Percentiles rank a stretch among this genome's conserved stretches.
Conservation (phyloP, 2,797 vertebrate species). For the Corythornis leucogaster region DNA sequence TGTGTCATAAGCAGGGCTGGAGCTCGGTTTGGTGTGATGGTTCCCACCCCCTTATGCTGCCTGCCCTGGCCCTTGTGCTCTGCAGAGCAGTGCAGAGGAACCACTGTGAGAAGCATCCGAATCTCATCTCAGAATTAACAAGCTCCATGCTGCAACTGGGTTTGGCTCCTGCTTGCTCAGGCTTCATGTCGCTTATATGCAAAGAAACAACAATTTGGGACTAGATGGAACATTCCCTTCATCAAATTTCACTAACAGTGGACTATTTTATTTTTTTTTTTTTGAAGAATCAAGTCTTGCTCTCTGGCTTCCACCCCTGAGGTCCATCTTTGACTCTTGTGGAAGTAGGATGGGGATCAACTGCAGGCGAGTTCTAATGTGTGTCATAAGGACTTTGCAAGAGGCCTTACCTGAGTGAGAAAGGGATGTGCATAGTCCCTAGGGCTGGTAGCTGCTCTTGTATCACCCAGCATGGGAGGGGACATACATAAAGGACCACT, state of each 20-base stretch:
- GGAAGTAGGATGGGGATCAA: background rate
- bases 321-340: accelerated
- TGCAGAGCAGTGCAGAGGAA: background rate
- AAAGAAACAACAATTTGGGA: background rate
- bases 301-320: background rate
- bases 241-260: accelerated
- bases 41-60: background rate
- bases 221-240: background rate
- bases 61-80: accelerated
- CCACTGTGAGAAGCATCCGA: accelerated
- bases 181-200: background rate
- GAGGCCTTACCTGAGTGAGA: background rate
- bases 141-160: accelerated
- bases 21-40: background rate
- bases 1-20: background rate
- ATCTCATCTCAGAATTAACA: background rate
- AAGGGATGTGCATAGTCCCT: background rate
- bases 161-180: background rate
- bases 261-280: background rate
- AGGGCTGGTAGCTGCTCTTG: background rate
- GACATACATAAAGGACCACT: background rate
- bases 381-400: accelerated
- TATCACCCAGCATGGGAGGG: background rate
- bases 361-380: accelerated
- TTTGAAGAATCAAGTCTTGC: background rate